Conservation (phyloP, 2,113 vertebrate species). For the Morphnarchus princeps region DNA sequence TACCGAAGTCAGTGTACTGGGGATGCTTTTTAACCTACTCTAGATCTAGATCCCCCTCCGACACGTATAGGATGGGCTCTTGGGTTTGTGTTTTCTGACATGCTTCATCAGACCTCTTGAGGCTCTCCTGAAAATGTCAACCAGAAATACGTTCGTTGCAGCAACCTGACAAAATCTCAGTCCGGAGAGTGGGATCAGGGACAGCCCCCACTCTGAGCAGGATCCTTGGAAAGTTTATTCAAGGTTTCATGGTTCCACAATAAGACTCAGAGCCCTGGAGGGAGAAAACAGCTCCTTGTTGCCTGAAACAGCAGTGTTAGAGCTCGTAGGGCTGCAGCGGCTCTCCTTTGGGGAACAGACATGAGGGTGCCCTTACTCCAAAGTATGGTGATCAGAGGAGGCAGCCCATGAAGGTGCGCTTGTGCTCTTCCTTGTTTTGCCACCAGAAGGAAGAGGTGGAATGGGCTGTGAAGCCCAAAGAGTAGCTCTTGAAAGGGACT, state of each 20-base stretch:
- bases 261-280: background rate
- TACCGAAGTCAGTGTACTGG: background rate
- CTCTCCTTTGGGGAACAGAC: background rate
- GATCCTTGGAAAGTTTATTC: background rate
- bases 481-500: background rate
- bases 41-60: background rate
- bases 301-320: background rate
- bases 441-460: background rate
- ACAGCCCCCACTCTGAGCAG: fast-evolving
- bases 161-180: background rate
- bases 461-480: background rate
- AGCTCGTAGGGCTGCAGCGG: background rate
- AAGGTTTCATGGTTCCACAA: background rate
- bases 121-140: background rate
- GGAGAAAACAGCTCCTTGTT: background rate
- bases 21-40: background rate
- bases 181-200: background rate
- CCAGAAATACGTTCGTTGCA: background rate
- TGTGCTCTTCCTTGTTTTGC: background rate
- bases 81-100: background rate
- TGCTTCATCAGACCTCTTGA: background rate
- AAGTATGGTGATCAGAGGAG: background rate
- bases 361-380: background rate
- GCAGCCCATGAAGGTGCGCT: background rate
- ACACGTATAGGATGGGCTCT: background rate